A percentile compares a stretch with the other conserved stretches of the same genome.
Conservation (phyloP, 2,113 vertebrate genomes). For the Bothrops jararaca region DNA sequence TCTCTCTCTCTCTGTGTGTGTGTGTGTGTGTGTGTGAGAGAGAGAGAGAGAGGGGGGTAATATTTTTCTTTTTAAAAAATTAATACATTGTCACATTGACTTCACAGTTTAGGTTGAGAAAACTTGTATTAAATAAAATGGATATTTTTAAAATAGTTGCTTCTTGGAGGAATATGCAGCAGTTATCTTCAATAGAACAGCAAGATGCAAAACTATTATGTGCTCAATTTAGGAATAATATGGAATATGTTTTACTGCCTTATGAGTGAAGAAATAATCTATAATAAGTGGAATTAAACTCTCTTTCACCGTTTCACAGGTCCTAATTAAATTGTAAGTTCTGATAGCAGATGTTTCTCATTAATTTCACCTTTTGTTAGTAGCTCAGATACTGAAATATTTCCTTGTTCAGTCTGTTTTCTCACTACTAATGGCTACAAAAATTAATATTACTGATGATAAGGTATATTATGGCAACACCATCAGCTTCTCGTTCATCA, state of each 20-base stretch:
- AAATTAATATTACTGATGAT: not conserved
- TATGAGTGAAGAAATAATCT: not conserved
- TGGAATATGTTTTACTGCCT: not conserved
- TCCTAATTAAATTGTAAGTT: not conserved
- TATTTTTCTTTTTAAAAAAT: not conserved
- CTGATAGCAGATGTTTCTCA: not conserved
- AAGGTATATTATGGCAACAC: not conserved
- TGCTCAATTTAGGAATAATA: not conserved
- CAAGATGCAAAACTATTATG: not conserved
- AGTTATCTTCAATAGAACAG: not conserved
- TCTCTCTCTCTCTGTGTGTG: too few species aligned
- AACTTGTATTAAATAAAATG: not conserved
- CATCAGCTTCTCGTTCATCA: not conserved
- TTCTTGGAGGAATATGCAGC: not conserved
- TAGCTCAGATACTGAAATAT: not conserved
- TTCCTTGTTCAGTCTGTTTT: not conserved
- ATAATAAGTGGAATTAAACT: not conserved
- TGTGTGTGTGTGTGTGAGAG: too few species aligned
- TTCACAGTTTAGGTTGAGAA: not conserved
- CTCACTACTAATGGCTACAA: not conserved
- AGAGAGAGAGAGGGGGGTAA: not conserved
- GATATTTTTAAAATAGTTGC: not conserved
- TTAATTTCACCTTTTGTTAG: not conserved
- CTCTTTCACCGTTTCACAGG: not conserved
- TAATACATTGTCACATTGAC: not conserved